Evolutionary conservation across 2,888 invertebrate genomes (phyloP).

Genomic region (Apomyelois bistriatella): DNA sequence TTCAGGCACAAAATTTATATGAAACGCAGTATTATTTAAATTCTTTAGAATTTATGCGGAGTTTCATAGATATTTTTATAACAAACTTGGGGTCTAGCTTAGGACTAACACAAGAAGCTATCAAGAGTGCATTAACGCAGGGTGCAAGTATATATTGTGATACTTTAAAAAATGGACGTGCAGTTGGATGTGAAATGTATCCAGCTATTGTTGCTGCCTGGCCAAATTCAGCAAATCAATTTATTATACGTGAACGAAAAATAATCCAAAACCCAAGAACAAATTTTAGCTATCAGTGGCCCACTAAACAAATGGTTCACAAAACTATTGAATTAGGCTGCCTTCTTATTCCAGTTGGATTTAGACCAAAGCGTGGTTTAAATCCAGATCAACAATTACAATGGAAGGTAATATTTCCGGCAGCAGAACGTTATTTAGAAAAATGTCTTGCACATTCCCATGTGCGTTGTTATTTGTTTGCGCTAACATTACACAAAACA

Average conservation of each 20-base stretch:
- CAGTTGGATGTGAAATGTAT: conserved; percentile 82
- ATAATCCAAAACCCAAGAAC: conserved; percentile 78
- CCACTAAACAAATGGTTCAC: conserved; percentile 82
- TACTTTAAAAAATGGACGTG: conserved; percentile 56
- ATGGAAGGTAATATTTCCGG: conserved; percentile 89
- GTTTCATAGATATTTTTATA: conserved; percentile 84
- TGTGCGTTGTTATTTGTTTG: conserved; percentile 84
- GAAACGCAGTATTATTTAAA: conserved; percentile 79
- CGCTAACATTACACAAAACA: conserved; percentile 84
- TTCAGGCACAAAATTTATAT: conserved; percentile 42
- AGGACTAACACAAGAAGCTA: conserved; percentile 75
- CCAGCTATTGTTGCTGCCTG: conserved; percentile 86
- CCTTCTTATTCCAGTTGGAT: conserved; percentile 85
- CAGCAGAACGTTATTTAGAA: conserved; percentile 87
- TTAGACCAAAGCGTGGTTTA: conserved; percentile 79
- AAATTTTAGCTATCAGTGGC: conserved; percentile 84
- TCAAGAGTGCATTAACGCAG: conserved; percentile 79
- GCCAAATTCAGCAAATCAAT: conserved; percentile 86
- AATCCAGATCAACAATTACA: conserved; percentile 84
- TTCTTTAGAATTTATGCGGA: conserved; percentile 83
- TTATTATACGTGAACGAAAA: conserved; percentile 81
- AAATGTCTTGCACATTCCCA: conserved; percentile 85
- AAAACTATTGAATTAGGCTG: conserved; percentile 84
- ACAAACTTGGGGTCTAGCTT: conserved; percentile 79
- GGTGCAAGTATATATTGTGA: conserved; percentile 85